Base-by-base conservation (phyloP, 2,888 invertebrate genomes). In the Pyrocoelia pectoralis region DNA sequence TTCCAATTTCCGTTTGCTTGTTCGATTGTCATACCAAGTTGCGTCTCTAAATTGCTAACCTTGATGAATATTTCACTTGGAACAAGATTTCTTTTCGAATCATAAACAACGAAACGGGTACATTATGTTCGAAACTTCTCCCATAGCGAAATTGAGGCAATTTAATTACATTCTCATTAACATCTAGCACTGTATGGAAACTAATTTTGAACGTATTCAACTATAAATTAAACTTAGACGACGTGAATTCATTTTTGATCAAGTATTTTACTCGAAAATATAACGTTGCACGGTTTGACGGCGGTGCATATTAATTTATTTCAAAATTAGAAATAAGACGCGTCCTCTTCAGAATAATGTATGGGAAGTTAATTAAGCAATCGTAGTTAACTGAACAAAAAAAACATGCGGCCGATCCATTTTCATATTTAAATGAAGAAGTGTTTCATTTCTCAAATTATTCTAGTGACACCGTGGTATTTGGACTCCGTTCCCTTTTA, bases 161-260 rank as follows among this genome's bases (percentile, higher is more conserved):
- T 33, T 33, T 33, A 33, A 33, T 33, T 33, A 33, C 33, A n/a
- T 33, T 33, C 33, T 33, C 33, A 33, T 33, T 33, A 33, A 33
- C 33, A 33, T n/a, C 33, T 33, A 33, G 33, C 33, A 33, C n/a
- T 33, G 8, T 33, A 33, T n/a, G 33, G n/a, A 33, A 33, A 33
- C 10, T 33, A 33, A 33, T 33, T 33, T 33, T 33, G 33, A 33
- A 33, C 33, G 33, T 33, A 33, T 33, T 33, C 33, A 33, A n/a
- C 33, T 33, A 33, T 33, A 33, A 33, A 33, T 33, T 33, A 33
- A 8, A 33, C n/a, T 33, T 33, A 33, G 10, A 8, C 2, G 33
- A 33, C 33, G 33, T n/a, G n/a, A n/a, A 33, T 33, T 33, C 8
- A 24, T 24, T 24, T 24, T 24, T 24, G 24, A 24, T 24, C 24